phyloP scores from a whole-genome alignment of 2,888 invertebrate species.

The Athalia cordata region DNA sequence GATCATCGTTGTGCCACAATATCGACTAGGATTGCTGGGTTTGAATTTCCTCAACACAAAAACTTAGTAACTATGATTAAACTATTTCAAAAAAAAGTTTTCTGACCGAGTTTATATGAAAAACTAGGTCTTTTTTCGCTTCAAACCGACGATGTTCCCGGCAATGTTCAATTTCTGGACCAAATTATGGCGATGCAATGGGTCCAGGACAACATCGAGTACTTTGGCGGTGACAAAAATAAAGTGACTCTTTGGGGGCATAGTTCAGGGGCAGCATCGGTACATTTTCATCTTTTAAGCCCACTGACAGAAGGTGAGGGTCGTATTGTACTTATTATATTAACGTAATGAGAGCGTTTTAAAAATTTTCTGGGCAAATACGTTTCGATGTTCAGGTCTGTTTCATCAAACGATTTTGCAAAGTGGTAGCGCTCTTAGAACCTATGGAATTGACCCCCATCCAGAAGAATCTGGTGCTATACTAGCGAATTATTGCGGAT shows the following conservation, averaged over 20 bases:
- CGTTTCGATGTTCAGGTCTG: constrained; percentile 62
- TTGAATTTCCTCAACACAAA: neutral
- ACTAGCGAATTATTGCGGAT: constrained; percentile 70
- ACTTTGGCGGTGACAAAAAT: constrained; percentile 76
- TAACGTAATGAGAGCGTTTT: neutral
- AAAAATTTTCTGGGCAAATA: neutral
- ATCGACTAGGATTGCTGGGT: constrained; percentile 75
- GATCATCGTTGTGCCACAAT: constrained; percentile 74
- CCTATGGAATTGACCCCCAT: constrained; percentile 73
- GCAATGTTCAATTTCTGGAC: constrained; percentile 76
- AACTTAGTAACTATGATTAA: neutral
- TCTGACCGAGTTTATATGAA: neutral
- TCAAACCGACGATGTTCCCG: constrained; percentile 73
- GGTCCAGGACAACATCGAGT: constrained; percentile 74
- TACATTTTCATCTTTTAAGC: constrained; percentile 72
- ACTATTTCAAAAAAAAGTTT: constrained; percentile 20
- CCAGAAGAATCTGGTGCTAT: constrained; percentile 68
- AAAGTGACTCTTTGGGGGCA: constrained; percentile 76
- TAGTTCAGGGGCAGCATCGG: constrained; percentile 75
- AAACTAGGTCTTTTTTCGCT: constrained; percentile 74
- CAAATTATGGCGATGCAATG: constrained; percentile 74
- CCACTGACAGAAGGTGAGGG: constrained; percentile 64
- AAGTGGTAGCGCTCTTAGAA: constrained; percentile 75
- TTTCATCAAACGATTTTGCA: constrained; percentile 75
- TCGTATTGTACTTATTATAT: neutral